These are phyloP conservation scores for Anoncus sp. DNA, from an alignment of 2,888 invertebrate genomes.

Conservation along the genomic window DNA sequence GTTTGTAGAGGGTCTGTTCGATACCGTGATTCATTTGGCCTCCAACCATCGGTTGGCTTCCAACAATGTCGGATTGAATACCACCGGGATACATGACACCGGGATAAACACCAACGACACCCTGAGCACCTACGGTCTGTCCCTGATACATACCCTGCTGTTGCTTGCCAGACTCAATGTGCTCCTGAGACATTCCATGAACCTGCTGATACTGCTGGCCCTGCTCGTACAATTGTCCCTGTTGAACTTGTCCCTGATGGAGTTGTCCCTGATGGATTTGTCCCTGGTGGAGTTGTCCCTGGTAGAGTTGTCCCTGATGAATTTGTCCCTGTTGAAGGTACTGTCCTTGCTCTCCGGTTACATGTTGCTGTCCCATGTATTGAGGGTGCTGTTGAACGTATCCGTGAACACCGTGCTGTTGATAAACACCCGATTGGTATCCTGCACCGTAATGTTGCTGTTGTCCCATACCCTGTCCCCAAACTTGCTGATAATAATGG, in stretches of 20 bases:
- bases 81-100: constrained; percentile 25
- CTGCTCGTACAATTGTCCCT: constrained; percentile 36
- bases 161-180: constrained; percentile 13
- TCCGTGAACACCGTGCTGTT: constrained; percentile 40
- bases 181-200: constrained; percentile 9
- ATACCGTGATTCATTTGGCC: constrained; percentile 53
- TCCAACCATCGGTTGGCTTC: constrained; percentile 38
- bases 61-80: constrained; percentile 33
- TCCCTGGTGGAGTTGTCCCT: constrained; percentile 44
- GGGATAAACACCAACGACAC: constrained; percentile 23
- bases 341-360: constrained; percentile 53
- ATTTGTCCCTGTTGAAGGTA: constrained; percentile 34
- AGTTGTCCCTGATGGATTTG: constrained; percentile 36
- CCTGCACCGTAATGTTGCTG: constrained; percentile 62
- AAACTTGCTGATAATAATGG: constrained; percentile 58
- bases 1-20: constrained; percentile 34
- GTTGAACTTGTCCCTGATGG: constrained; percentile 46
- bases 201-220: constrained; percentile 32
- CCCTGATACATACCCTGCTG: constrained; percentile 3
- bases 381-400: constrained; percentile 44
- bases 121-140: background rate
- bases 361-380: constrained; percentile 34
- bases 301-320: constrained; percentile 41
- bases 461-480: constrained; percentile 59
- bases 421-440: constrained; percentile 39